phyloP scores from a whole-genome alignment of 2,888 invertebrate species.

The Amphipoea oculea region DNA sequence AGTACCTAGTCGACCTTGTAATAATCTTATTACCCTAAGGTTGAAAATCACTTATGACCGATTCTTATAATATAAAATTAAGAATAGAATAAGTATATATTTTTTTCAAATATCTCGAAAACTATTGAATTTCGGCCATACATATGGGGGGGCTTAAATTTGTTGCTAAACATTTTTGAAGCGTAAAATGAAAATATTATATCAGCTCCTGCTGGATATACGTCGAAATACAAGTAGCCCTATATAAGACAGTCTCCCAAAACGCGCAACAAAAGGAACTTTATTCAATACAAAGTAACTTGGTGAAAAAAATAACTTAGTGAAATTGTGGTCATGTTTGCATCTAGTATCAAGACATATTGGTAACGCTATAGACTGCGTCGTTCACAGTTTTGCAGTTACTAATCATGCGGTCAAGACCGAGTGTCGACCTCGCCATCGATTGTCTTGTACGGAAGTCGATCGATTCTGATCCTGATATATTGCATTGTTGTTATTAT shows the following conservation, averaged over 20 bases:
- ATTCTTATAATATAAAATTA: not conserved
- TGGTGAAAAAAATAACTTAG: too few relatives aligned
- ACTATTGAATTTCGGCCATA: too few relatives aligned
- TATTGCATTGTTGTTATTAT: slow-evolving; percentile 46
- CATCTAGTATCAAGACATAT: not conserved
- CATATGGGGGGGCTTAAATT: too few relatives aligned
- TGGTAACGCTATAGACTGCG: not conserved
- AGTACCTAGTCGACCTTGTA: not conserved
- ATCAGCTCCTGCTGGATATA: too few relatives aligned
- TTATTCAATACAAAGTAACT: too few relatives aligned
- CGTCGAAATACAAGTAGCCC: too few relatives aligned
- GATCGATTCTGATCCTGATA: slow-evolving; percentile 35
- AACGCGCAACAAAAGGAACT: too few relatives aligned
- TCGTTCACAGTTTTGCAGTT: slow-evolving; percentile 16
- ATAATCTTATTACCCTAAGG: not conserved
- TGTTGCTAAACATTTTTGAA: too few relatives aligned
- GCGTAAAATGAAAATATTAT: too few relatives aligned
- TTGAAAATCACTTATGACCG: not conserved
- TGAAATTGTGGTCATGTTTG: not conserved
- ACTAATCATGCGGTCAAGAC: slow-evolving; percentile 48
- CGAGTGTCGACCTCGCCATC: slow-evolving; percentile 43
- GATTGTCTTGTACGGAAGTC: slow-evolving; percentile 55
- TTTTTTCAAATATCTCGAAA: too few relatives aligned
- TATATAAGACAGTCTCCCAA: too few relatives aligned
- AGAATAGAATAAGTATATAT: too few relatives aligned